phyloP scores from a whole-genome alignment of 2,113 vertebrate genomes.

The Rhinopithecus roxellana region DNA sequence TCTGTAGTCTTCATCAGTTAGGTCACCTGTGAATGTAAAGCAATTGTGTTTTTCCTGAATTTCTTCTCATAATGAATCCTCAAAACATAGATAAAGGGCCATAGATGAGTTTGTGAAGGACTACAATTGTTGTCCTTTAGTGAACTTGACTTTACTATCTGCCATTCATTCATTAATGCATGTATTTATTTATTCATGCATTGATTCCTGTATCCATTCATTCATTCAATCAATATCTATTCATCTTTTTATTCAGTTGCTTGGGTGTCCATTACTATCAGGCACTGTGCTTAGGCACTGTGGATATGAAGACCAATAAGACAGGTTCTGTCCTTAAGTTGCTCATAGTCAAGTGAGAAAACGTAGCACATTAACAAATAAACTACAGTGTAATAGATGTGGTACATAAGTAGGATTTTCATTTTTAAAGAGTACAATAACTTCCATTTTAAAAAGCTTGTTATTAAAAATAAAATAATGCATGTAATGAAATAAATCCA shows the following conservation, averaged over 20 bases:
- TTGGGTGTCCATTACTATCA: background rate
- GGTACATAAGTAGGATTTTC: background rate
- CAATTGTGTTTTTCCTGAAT: constrained; percentile 42
- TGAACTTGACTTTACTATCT: constrained; percentile 1
- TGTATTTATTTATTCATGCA: background rate
- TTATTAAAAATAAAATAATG: background rate
- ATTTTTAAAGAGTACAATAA: background rate
- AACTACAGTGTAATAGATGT: background rate
- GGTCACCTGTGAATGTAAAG: constrained; percentile 62
- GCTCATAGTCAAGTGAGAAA: background rate
- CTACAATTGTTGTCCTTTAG: background rate
- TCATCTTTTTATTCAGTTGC: background rate
- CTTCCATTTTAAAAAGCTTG: background rate
- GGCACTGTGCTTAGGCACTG: background rate
- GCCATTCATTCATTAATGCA: background rate
- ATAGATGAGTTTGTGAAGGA: background rate
- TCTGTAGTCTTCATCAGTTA: constrained; percentile 70
- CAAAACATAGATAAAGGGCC: background rate
- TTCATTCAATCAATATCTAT: background rate
- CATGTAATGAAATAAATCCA: background rate
- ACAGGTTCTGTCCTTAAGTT: background rate
- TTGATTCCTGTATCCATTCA: background rate
- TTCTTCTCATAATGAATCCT: background rate
- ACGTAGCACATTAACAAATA: background rate
- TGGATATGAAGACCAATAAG: background rate